Conservation (phyloP, 2,797 vertebrate species). For the Trachops cirrhosus region DNA sequence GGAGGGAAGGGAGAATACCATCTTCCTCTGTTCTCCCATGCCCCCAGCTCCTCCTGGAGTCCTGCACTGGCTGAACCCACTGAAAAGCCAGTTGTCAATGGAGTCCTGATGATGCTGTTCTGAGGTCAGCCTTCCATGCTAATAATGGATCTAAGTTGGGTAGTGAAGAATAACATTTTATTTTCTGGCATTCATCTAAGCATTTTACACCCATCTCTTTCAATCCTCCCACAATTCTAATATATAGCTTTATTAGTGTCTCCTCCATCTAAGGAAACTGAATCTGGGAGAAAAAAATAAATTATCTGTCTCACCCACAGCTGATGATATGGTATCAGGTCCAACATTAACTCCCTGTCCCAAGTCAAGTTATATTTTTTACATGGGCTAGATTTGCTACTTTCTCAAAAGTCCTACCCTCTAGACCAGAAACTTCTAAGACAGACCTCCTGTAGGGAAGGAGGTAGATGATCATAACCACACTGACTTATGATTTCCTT, state of each 20-base stretch:
- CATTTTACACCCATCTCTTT: neutral
- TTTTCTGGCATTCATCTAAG: neutral
- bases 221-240: neutral
- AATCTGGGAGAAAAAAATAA: neutral
- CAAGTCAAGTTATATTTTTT: neutral
- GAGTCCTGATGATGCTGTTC: neutral
- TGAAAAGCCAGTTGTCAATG: neutral
- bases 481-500: neutral
- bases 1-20: accelerated
- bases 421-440: neutral
- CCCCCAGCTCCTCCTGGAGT: neutral
- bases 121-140: neutral
- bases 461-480: neutral
- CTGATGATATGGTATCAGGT: neutral
- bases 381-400: neutral
- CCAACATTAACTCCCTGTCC: neutral
- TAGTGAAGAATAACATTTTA: neutral
- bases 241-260: neutral
- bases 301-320: neutral
- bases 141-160: neutral
- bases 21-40: neutral
- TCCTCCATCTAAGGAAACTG: neutral
- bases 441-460: neutral
- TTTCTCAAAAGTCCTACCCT: neutral
- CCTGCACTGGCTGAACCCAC: neutral